Base-by-base conservation (phyloP, 2,113 vertebrate genomes). In the Boulengeromyrus knoepffleri region DNA sequence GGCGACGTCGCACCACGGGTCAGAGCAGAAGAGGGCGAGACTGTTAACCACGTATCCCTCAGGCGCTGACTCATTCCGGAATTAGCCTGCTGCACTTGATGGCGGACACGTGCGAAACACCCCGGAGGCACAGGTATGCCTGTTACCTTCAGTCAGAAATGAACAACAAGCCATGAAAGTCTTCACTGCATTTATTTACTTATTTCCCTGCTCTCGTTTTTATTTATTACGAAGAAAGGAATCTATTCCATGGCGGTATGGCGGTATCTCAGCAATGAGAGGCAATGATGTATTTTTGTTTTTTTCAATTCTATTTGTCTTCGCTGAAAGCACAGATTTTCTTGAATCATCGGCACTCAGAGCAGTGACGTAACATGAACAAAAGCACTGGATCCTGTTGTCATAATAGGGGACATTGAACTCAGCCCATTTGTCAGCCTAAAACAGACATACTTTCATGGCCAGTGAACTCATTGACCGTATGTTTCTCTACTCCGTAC, bases 61-160 rank as follows among this genome's bases (percentile, higher is more conserved):
- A 77, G 10, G 62, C 19, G 12, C 15, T 89, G 88, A 89, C 49
- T 89, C 49, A 89, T 89, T 89, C 27, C 49, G 88, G 46, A 89
- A 27, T 42, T 36, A 70, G 3, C 3, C 62, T 27, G n/a, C 62
- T 27, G n/a, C n/a, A 70, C 62, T 70, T 12, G 24, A 27, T 66
- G 62, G 62, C n/a, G 62, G 56, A 24, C 21, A 62, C 12, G 3
- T 70, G 62, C 1, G 1, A 70, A 27, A 74, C 31, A 36, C n/a
- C 31, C 66, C 1, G 1, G 31, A 74, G 10, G 15, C 5, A 36
- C 27, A 77, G 10, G 31, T 36, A 15, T 5, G 12, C 31, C 36
- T 77, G 3, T 17, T 77, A 77, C 13, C 36, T 77, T 77, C 70
- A 39, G 15, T 13, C 36, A 77, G 3, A 36, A 77, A 77, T 36